Evolutionary conservation across 1,140 invertebrate genomes (phyloP), one percentile per base, ranked within the genome.

Genomic region (Nylanderia fulva): DNA sequence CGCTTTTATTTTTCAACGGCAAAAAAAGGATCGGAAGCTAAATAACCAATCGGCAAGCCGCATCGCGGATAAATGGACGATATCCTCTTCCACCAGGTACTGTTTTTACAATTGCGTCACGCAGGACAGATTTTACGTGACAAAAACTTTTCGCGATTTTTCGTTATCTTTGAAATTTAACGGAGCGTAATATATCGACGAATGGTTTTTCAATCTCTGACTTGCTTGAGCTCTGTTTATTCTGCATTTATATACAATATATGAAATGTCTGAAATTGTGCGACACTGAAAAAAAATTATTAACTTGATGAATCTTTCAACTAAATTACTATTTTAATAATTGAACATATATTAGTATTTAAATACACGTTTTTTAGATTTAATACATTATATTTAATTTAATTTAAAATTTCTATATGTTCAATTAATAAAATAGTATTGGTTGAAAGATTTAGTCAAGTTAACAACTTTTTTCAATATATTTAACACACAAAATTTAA

Each of bases 31-130:
- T 82, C 63, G 75, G 27, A 7, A 61, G 75, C 82, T 88, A 84
- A 88, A 86, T 77, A 77, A 69, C 61, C 60, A 79, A 86, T 89
- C 88, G 88, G 58, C 66, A 84, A 88, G 86, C 68, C 82, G 56
- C 66, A 56, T 58, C 86, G 83, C 74, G 60, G 45, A 60, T 48
- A n/a, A 9, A 9, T 42, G 42, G n/a, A 45, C 45, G 45, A 52
- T 48, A 69, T 29, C n/a, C n/a, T 52, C 64, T 33, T 24, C 64
- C 18, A n/a, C 13, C n/a, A n/a, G n/a, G n/a, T 48, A 11, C 45
- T 24, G 15, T 63, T 83, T 82, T 48, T 82, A 39, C 33, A 15
- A 6, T 76, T 27, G 39, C 56, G 18, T 56, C 29, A n/a, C n/a
- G 27, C 52, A 33, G n/a, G 0, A 2, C 42, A 76, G 61, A 68